Conservation (phyloP, 2,797 vertebrate genomes). For the Kryptopterus vitreolus region DNA sequence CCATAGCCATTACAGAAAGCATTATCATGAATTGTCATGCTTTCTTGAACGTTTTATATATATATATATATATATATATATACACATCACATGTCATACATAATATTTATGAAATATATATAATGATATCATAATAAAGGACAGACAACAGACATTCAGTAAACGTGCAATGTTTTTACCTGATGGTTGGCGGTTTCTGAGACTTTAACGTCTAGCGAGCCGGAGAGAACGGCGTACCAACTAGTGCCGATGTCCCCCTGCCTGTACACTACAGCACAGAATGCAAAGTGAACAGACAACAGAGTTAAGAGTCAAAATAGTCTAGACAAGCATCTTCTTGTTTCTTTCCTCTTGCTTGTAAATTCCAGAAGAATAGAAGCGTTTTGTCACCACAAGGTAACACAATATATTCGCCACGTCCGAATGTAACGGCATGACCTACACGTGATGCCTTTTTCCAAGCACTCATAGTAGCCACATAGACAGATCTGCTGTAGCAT, state of each 20-base stretch:
- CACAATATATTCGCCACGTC: neutral
- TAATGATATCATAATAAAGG: neutral
- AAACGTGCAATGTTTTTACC: conserved; percentile 68
- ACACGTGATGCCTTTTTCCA: conserved; percentile 96
- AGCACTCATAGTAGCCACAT: conserved; percentile 90
- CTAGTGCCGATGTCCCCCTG: conserved; percentile 97
- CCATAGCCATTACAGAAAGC: neutral
- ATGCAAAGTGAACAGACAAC: conserved; percentile 6
- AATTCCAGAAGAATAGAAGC: neutral
- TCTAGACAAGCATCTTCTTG: conserved; percentile 21
- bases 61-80: too few relatives aligned
- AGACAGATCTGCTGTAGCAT: conserved; percentile 94
- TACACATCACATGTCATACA: too few relatives aligned
- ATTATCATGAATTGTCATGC: neutral
- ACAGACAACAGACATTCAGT: neutral
- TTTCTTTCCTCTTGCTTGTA: conserved; percentile 17
- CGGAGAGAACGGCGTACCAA: conserved; percentile 96
- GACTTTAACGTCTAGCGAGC: conserved; percentile 97
- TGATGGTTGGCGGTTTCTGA: conserved; percentile 98
- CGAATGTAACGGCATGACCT: conserved; percentile 62
- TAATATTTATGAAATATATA: neutral
- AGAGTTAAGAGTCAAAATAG: conserved; percentile 19
- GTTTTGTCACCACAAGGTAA: neutral
- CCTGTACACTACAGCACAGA: conserved; percentile 83
- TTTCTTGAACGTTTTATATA: too few relatives aligned